phyloP scores from a whole-genome alignment of 2,797 vertebrate genomes.

The Siniperca scherzeri region DNA sequence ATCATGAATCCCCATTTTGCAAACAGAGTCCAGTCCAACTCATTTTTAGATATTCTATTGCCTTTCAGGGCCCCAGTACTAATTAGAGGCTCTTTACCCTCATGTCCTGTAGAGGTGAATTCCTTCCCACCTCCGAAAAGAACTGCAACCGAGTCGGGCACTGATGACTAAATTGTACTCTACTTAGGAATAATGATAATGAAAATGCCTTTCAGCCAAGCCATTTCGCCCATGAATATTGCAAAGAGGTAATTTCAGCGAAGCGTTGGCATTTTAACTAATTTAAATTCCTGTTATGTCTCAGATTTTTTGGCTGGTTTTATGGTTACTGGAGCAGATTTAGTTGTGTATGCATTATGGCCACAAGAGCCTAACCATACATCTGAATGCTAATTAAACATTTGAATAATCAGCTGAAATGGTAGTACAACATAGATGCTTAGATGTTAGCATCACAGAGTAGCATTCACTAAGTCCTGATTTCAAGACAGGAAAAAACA shows the following conservation, averaged over 20 bases:
- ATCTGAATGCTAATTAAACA: constrained; percentile 82
- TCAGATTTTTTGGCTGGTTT: constrained; percentile 62
- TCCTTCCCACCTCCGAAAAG: constrained; percentile 73
- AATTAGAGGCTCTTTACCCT: constrained; percentile 75
- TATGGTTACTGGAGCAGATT: constrained; percentile 72
- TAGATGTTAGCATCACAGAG: too few relatives aligned
- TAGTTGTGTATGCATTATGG: constrained; percentile 69
- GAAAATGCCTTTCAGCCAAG: constrained; percentile 83
- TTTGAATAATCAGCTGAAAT: constrained; percentile 77
- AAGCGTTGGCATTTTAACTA: constrained; percentile 84
- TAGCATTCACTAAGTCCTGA: constrained; percentile 18
- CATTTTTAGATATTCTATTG: constrained; percentile 57
- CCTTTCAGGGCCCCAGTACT: constrained; percentile 63
- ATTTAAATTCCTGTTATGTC: constrained; percentile 82
- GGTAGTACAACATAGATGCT: constrained; percentile 23
- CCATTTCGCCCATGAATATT: constrained; percentile 84
- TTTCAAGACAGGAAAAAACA: constrained; percentile 11
- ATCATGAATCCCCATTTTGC: constrained; percentile 68
- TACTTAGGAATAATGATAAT: constrained; percentile 82
- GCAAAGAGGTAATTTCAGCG: constrained; percentile 78
- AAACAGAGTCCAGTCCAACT: constrained; percentile 69
- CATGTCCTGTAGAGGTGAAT: constrained; percentile 76
- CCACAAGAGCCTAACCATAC: constrained; percentile 69
- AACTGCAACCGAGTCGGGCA: constrained; percentile 58
- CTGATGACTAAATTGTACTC: constrained; percentile 82